Conservation (phyloP, 2,797 vertebrate genomes). For the Orientallactaga sibirica region DNA sequence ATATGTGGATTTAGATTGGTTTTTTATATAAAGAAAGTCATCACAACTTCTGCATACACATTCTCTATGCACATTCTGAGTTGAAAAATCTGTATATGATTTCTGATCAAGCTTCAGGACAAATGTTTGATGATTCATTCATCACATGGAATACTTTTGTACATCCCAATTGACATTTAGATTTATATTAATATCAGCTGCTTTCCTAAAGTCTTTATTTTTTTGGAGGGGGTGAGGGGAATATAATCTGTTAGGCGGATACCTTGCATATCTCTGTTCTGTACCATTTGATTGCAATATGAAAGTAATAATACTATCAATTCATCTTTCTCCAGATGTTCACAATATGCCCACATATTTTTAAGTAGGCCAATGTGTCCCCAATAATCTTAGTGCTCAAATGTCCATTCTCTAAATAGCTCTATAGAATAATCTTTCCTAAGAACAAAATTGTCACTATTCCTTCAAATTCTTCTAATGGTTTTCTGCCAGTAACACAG, state of each 20-base stretch:
- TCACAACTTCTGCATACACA: neutral
- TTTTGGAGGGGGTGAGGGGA: neutral
- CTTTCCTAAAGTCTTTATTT: neutral
- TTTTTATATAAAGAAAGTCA: slow-evolving; percentile 31
- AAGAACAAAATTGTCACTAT: neutral
- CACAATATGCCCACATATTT: slow-evolving; percentile 34
- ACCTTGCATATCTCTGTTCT: slow-evolving; percentile 20
- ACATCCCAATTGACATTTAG: neutral
- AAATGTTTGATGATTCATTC: neutral
- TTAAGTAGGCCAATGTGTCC: neutral
- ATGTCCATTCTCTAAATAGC: neutral
- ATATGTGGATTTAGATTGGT: neutral
- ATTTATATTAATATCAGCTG: slow-evolving; percentile 5
- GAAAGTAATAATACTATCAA: neutral
- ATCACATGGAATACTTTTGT: neutral
- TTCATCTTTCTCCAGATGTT: neutral
- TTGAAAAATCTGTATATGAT: neutral
- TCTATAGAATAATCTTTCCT: neutral
- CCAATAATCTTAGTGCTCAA: slow-evolving; percentile 12
- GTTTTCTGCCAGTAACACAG: neutral
- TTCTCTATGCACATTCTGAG: slow-evolving; percentile 27
- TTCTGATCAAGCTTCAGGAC: slow-evolving; percentile 47
- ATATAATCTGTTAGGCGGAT: slow-evolving; percentile 47
- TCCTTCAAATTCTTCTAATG: neutral
- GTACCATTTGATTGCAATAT: neutral